Conservation (phyloP, 2,888 invertebrate species). For the Hypena proboscidalis region DNA sequence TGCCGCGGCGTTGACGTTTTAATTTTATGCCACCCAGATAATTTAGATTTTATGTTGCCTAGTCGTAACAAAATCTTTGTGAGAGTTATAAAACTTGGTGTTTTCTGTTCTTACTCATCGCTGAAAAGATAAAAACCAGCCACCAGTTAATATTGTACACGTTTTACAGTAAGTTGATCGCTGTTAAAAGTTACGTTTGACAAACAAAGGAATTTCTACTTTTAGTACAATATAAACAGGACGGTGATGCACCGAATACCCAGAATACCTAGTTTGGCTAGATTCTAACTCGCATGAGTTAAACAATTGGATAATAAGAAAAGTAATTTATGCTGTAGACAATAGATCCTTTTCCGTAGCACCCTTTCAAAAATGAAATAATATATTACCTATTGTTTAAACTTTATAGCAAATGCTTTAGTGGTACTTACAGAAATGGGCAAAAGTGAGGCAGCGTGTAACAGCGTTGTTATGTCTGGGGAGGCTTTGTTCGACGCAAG, state of each 20-base stretch:
- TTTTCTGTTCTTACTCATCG: slow-evolving; percentile 30
- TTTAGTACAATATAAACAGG: slow-evolving; percentile 12
- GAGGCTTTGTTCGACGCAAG: slow-evolving; percentile 59
- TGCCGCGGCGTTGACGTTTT: slow-evolving; percentile 66
- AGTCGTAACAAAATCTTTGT: slow-evolving; percentile 56
- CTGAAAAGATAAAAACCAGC: slow-evolving; percentile 24
- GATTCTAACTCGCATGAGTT: slow-evolving; percentile 11
- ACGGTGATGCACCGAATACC: background rate
- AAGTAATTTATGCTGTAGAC: slow-evolving; percentile 36
- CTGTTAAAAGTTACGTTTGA: slow-evolving; percentile 9
- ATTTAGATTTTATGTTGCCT: slow-evolving; percentile 68
- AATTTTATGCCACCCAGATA: slow-evolving; percentile 74
- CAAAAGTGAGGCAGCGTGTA: slow-evolving; percentile 36
- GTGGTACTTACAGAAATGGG: slow-evolving; percentile 41
- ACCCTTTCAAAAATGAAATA: slow-evolving; percentile 64
- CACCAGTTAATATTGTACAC: slow-evolving; percentile 13
- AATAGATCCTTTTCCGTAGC: slow-evolving; percentile 53
- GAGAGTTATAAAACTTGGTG: slow-evolving; percentile 50
- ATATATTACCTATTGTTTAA: slow-evolving; percentile 68
- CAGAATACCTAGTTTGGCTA: background rate
- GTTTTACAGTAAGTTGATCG: slow-evolving; percentile 13
- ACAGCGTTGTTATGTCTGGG: slow-evolving; percentile 32
- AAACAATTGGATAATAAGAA: slow-evolving; percentile 56
- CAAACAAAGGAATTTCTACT: slow-evolving; percentile 23
- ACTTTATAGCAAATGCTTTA: slow-evolving; percentile 58